These are phyloP conservation scores for Sussaba pulchella DNA, from an alignment of 2,888 invertebrate species.

Conservation along the genomic window DNA sequence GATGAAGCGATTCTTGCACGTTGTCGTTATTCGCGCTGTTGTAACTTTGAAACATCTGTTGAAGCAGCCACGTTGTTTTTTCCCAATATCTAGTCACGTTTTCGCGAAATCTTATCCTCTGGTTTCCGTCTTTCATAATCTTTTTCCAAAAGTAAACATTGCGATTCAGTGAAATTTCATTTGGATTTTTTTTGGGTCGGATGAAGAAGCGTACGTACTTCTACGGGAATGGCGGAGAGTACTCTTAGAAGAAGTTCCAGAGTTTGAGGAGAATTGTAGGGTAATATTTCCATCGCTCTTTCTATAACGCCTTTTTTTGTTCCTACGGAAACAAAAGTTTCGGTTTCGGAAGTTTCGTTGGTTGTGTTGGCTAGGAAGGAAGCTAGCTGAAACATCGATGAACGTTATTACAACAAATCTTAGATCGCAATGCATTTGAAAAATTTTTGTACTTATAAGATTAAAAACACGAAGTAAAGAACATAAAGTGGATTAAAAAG, in stretches of 20 bases:
- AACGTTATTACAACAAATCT: constrained; percentile 39
- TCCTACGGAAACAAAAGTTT: no score
- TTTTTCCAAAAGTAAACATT: constrained; percentile 24
- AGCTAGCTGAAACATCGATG: constrained; percentile 89
- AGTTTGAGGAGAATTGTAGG: constrained; percentile 87
- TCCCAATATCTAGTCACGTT: constrained; percentile 76
- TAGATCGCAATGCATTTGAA: neutral
- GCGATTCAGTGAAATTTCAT: no score
- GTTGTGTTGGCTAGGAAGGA: constrained; percentile 91
- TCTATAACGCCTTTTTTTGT: constrained; percentile 90
- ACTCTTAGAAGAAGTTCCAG: constrained; percentile 91
- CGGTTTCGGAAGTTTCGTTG: constrained; percentile 84
- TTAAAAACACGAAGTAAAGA: no score
- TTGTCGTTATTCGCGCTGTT: constrained; percentile 71
- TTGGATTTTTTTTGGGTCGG: neutral
- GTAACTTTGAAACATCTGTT: constrained; percentile 79
- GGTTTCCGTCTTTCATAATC: constrained; percentile 74
- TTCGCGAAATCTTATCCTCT: constrained; percentile 69
- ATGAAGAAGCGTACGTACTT: constrained; percentile 87
- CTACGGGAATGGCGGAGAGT: constrained; percentile 94
- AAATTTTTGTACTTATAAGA: no score
- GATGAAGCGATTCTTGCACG: constrained; percentile 72
- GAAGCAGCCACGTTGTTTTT: constrained; percentile 78
- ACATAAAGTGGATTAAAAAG: no score
- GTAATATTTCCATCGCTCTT: constrained; percentile 89